Evolutionary conservation across 2,113 vertebrate genomes (phyloP), one percentile per base, ranked within the genome.

Genomic region (Epinephelus fuscoguttatus): DNA sequence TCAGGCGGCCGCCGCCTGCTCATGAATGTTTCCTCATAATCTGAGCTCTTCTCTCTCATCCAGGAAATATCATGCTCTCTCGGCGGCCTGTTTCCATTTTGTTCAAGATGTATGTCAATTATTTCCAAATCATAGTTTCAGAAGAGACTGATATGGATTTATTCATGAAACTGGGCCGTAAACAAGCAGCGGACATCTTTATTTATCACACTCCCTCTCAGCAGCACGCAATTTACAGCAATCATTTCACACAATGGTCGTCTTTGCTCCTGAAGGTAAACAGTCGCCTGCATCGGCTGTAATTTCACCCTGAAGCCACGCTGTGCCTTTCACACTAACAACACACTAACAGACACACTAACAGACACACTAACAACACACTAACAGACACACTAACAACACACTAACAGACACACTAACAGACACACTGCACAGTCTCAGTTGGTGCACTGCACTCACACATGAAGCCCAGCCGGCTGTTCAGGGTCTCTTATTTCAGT

Each of bases 111-210:
- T 14, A 47, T 7, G 15, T 75, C 55, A 71, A 25, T 89, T 80
- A 85, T 82, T 79, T 89, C 5, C 40, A 71, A 89, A 73, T 80
- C 7, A 42, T 70, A 15, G 27, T 33, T 79, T 84, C 53, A 66
- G 11, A 18, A 52, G 42, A 62, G 55, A 78, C 86, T 81, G n/a
- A n/a, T 84, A 90, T 93, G 81, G 75, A 92, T 93, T 89, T 91
- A 91, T 84, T 86, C 82, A 89, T 92, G 78, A 84, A 88, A 56
- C 23, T 4, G 42, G 3, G 10, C 63, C 19, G 25, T 60, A 74
- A 88, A 83, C 63, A 73, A 75, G 61, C 59, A 9, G 50, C 23
- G 42, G 23, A 49, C 47, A 23, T 67, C 9, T 61, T 56, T 67
- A 56, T 82, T 82, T 67, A 87, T 81, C 57, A 74, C 59, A 18